Conservation (phyloP, 2,797 vertebrate genomes). For the Acomys russatus region DNA sequence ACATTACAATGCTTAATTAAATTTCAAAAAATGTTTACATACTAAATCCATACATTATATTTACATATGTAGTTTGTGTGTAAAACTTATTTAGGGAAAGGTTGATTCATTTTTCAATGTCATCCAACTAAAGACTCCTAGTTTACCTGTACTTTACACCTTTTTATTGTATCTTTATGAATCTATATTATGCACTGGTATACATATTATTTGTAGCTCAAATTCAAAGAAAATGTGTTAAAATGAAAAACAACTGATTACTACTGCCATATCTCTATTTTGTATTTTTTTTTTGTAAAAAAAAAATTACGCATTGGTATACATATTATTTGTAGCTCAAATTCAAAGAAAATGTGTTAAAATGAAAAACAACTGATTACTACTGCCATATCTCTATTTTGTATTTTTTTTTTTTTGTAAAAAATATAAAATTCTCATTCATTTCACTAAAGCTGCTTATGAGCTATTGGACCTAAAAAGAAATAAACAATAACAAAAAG, state of each 20-base stretch:
- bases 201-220: not conserved
- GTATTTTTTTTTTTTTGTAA: not conserved
- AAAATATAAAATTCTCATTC: not conserved
- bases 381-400: not conserved
- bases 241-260: conserved; percentile 20
- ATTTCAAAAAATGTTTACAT: conserved; percentile 45
- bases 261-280: not conserved
- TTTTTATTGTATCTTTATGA: not conserved
- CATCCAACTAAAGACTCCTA: conserved; percentile 21
- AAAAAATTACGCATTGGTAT: not conserved
- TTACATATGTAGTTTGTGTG: conserved; percentile 61
- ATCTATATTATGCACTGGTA: not conserved
- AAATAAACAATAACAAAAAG: not conserved
- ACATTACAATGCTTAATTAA: conserved; percentile 19
- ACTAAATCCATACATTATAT: conserved; percentile 38
- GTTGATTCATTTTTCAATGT: conserved; percentile 46
- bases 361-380: conserved; percentile 13
- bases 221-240: conserved; percentile 31
- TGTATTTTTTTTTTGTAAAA: not conserved
- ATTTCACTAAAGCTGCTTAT: conserved; percentile 3
- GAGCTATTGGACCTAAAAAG: conserved; percentile 30
- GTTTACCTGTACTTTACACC: not conserved
- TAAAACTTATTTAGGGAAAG: conserved; percentile 22
- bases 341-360: conserved; percentile 27
- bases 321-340: not conserved